Percentiles rank a stretch among this genome's conserved stretches.
Conservation (phyloP, 2,888 invertebrate species). For the Gryllus longicercus region DNA sequence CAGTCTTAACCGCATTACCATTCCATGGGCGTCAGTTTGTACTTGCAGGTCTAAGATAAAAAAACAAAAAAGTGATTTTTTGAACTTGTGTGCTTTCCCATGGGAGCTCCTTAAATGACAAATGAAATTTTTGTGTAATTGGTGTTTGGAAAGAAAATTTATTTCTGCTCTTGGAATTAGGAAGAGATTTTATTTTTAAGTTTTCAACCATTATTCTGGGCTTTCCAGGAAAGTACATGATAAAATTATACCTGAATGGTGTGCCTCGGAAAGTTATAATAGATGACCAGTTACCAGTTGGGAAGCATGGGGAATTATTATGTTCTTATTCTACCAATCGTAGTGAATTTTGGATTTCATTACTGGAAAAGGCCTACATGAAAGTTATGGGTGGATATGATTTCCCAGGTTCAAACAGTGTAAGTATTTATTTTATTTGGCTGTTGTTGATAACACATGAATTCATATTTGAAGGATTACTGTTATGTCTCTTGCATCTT, state of each 20-base stretch:
- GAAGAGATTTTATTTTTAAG: neutral
- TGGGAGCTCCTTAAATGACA: neutral
- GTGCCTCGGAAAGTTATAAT: slow-evolving; percentile 87
- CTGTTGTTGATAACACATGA: too few relatives aligned
- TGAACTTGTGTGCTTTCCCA: too few relatives aligned
- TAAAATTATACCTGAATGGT: slow-evolving; percentile 88
- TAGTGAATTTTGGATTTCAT: slow-evolving; percentile 89
- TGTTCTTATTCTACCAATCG: slow-evolving; percentile 89
- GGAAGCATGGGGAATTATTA: slow-evolving; percentile 72
- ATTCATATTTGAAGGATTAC: too few relatives aligned
- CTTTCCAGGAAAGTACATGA: slow-evolving; percentile 73
- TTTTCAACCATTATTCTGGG: neutral
- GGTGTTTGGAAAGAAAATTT: neutral
- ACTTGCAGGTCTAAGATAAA: too few relatives aligned
- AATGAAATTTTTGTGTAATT: slow-evolving; percentile 11
- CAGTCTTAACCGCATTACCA: too few relatives aligned
- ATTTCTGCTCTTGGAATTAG: neutral
- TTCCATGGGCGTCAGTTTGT: too few relatives aligned
- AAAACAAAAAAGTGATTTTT: too few relatives aligned
- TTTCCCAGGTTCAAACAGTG: slow-evolving; percentile 95
- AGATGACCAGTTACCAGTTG: slow-evolving; percentile 85
- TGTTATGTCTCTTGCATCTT: too few relatives aligned
- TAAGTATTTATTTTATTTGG: slow-evolving; percentile 51
- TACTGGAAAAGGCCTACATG: slow-evolving; percentile 95
- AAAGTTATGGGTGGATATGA: slow-evolving; percentile 97